Evolutionary conservation across 2,888 invertebrate species (phyloP).

Genomic region (Tholera decimalis): DNA sequence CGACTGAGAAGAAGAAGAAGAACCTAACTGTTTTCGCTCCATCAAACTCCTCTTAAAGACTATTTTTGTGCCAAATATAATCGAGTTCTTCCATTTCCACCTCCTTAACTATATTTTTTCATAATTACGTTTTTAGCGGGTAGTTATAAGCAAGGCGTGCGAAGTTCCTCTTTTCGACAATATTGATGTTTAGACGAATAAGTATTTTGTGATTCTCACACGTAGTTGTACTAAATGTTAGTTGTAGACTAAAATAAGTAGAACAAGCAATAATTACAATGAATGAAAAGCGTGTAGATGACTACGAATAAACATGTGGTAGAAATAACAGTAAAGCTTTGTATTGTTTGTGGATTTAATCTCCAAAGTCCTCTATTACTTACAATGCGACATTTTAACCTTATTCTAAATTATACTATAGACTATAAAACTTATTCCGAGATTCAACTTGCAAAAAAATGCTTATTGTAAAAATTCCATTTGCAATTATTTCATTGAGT

Average conservation of each 20-base stretch:
- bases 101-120: slow-evolving; percentile 7
- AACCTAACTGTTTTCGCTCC: no score
- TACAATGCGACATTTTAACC: neutral
- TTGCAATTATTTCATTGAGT: no score
- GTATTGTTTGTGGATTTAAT: neutral
- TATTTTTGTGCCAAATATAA: slow-evolving; percentile 47
- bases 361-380: neutral
- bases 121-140: slow-evolving; percentile 45
- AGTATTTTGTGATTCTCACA: slow-evolving; percentile 70
- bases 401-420: no score
- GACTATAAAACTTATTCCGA: no score
- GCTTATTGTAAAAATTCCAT: no score
- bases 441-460: no score
- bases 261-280: slow-evolving; percentile 41
- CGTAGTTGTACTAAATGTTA: slow-evolving; percentile 60
- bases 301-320: slow-evolving; percentile 6
- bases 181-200: slow-evolving; percentile 73
- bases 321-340: slow-evolving; percentile 1
- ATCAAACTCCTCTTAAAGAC: slow-evolving; percentile 6
- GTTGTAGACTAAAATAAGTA: slow-evolving; percentile 48
- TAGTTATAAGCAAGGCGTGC: slow-evolving; percentile 61
- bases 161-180: slow-evolving; percentile 89
- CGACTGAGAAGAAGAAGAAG: no score
- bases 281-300: slow-evolving; percentile 10
- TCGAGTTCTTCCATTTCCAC: slow-evolving; percentile 29